A percentile compares a stretch with the other conserved stretches of the same genome.
phyloP scores from a whole-genome alignment of 2,797 vertebrate genomes.

The Mallotus villosus region DNA sequence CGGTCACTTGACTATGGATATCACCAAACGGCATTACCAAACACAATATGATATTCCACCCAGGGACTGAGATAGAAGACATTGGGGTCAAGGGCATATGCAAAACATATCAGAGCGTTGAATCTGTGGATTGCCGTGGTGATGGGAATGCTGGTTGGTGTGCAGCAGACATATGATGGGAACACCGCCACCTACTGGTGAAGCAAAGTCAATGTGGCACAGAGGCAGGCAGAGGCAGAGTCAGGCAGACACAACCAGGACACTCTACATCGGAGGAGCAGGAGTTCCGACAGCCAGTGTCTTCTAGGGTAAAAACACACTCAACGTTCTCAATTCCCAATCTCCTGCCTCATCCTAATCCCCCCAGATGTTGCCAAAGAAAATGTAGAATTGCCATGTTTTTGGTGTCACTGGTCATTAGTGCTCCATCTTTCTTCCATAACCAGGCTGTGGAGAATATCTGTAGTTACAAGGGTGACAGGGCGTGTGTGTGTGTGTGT shows the following conservation, averaged over 20 bases:
- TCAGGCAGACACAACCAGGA: no score
- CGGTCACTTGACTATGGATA: not conserved
- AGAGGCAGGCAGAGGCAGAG: no score
- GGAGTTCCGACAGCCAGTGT: not conserved
- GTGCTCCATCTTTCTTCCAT: not conserved
- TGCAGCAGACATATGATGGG: not conserved
- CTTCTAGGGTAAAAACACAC: not conserved
- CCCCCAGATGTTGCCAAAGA: not conserved
- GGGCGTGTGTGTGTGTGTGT: not conserved
- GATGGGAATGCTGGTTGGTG: slow-evolving; percentile 20
- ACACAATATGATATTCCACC: not conserved
- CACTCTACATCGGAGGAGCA: not conserved
- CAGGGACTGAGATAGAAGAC: not conserved
- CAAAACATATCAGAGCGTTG: slow-evolving; percentile 21
- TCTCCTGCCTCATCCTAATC: not conserved
- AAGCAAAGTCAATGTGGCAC: slow-evolving; percentile 36
- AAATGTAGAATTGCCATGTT: not conserved
- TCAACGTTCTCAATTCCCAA: not conserved
- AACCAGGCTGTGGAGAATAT: not conserved
- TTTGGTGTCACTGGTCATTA: not conserved
- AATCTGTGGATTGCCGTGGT: slow-evolving; percentile 8
- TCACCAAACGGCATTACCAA: not conserved
- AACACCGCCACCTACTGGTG: slow-evolving; percentile 65
- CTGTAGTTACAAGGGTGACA: not conserved
- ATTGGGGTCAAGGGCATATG: slow-evolving; percentile 8